These are phyloP conservation scores for Tiliacea aurago DNA, from an alignment of 2,888 invertebrate species.

Conservation along the genomic window DNA sequence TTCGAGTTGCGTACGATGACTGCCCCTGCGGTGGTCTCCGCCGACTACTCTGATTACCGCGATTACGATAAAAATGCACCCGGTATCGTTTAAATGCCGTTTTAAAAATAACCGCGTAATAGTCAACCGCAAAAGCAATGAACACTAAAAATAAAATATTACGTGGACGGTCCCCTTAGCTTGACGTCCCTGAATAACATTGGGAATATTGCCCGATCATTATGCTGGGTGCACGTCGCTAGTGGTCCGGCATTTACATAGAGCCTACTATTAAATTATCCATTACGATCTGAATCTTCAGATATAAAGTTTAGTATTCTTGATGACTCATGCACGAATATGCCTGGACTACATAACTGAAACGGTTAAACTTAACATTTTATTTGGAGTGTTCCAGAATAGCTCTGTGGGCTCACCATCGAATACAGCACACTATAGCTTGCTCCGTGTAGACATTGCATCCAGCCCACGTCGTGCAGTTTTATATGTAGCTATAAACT, in stretches of 20 bases:
- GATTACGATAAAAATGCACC: slow-evolving; percentile 81
- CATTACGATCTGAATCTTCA: slow-evolving; percentile 67
- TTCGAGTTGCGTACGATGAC: slow-evolving; percentile 69
- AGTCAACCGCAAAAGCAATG: slow-evolving; percentile 78
- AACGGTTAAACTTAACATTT: slow-evolving; percentile 51
- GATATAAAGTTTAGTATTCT: slow-evolving; percentile 65
- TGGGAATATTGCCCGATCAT: slow-evolving; percentile 75
- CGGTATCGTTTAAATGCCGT: slow-evolving; percentile 78
- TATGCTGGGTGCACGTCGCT: slow-evolving; percentile 68
- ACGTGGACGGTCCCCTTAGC: slow-evolving; percentile 69
- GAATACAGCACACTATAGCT: slow-evolving; percentile 31
- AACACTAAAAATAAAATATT: slow-evolving; percentile 79
- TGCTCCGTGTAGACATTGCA: slow-evolving; percentile 38
- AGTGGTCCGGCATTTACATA: slow-evolving; percentile 75
- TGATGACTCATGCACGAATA: slow-evolving; percentile 51
- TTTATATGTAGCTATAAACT: slow-evolving; percentile 60
- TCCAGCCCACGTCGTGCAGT: slow-evolving; percentile 58
- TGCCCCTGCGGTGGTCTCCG: slow-evolving; percentile 76
- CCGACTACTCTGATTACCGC: slow-evolving; percentile 74
- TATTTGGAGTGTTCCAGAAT: slow-evolving; percentile 52
- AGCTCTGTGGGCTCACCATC: slow-evolving; percentile 27
- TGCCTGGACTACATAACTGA: slow-evolving; percentile 38
- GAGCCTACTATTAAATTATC: slow-evolving; percentile 72
- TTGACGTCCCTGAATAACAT: slow-evolving; percentile 74
- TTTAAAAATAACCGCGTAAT: slow-evolving; percentile 81